Conservation (phyloP, 2,888 invertebrate genomes). For the Caradrina clavipalpis region DNA sequence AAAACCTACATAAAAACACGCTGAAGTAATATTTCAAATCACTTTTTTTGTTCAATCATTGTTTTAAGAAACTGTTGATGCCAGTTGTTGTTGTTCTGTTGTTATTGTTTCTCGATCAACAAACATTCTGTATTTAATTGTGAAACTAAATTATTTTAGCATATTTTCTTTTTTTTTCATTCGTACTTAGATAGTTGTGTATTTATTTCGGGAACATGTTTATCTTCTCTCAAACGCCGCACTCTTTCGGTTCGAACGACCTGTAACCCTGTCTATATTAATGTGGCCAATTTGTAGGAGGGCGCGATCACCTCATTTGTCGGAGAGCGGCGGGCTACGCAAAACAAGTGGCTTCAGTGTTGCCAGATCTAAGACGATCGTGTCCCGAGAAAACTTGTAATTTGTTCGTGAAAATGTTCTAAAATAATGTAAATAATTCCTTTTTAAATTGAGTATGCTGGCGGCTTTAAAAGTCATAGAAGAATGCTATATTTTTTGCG, state of each 20-base stretch:
- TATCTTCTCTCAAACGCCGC: slow-evolving; percentile 50
- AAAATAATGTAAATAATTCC: slow-evolving; percentile 22
- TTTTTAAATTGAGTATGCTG: background rate
- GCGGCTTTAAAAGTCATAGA: too few relatives aligned
- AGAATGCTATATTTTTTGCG: background rate
- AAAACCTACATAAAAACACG: too few relatives aligned
- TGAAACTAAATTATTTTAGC: too few relatives aligned
- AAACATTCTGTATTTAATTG: too few relatives aligned
- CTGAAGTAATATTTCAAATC: too few relatives aligned
- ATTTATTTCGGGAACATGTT: slow-evolving; percentile 16
- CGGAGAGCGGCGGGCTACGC: slow-evolving; percentile 65
- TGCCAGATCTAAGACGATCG: slow-evolving; percentile 54
- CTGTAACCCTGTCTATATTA: slow-evolving; percentile 79
- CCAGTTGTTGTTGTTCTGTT: too few relatives aligned
- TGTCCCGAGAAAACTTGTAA: slow-evolving; percentile 42
- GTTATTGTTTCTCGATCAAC: too few relatives aligned
- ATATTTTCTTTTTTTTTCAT: too few relatives aligned
- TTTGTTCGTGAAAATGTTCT: slow-evolving; percentile 31
- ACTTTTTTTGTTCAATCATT: too few relatives aligned
- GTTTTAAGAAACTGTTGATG: too few relatives aligned
- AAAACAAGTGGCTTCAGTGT: slow-evolving; percentile 63
- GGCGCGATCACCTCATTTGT: slow-evolving; percentile 87
- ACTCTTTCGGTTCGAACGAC: slow-evolving; percentile 54
- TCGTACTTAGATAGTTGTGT: too few relatives aligned
- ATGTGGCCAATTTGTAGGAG: slow-evolving; percentile 89